A percentile compares a stretch with the other conserved stretches of the same genome.
These are phyloP conservation scores for Chinchilla lanigera DNA, from an alignment of 2,113 vertebrate genomes.

Conservation along the genomic window DNA sequence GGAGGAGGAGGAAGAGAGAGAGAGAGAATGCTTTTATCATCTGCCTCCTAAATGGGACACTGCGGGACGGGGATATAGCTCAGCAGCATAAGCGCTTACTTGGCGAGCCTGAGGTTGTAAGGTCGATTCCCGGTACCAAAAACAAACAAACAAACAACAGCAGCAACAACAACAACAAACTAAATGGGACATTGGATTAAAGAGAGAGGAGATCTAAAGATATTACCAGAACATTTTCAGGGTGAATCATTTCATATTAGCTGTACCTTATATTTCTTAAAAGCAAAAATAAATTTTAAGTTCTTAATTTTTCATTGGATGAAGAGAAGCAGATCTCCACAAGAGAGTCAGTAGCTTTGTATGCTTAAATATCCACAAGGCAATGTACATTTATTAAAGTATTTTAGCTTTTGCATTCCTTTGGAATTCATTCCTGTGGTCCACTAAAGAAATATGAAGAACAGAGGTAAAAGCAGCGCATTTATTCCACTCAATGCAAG, in stretches of 20 bases:
- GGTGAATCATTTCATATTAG: background rate
- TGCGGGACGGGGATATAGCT: too few species aligned
- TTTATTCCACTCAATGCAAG: background rate
- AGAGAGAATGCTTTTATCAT: background rate
- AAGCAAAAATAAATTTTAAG: conserved; percentile 17
- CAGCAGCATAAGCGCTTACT: too few species aligned
- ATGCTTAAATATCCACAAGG: background rate
- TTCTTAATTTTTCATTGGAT: background rate
- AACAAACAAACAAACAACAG: too few species aligned
- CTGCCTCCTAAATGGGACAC: background rate
- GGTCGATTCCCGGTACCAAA: too few species aligned
- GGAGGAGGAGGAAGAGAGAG: background rate
- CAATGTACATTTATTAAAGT: background rate
- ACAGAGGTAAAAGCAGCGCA: background rate
- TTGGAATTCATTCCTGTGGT: background rate
- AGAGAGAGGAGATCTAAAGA: background rate
- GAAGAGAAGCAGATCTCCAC: background rate
- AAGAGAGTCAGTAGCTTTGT: background rate
- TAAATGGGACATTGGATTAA: background rate
- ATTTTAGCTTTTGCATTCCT: background rate
- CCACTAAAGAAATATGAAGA: background rate
- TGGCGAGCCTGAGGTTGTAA: too few species aligned
- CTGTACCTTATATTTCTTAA: background rate
- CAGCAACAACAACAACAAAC: too few species aligned
- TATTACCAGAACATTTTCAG: background rate